A percentile compares a stretch with the other conserved stretches of the same genome.
phyloP scores from a whole-genome alignment of 2,888 invertebrate species.

The Agrilus cyanescens region DNA sequence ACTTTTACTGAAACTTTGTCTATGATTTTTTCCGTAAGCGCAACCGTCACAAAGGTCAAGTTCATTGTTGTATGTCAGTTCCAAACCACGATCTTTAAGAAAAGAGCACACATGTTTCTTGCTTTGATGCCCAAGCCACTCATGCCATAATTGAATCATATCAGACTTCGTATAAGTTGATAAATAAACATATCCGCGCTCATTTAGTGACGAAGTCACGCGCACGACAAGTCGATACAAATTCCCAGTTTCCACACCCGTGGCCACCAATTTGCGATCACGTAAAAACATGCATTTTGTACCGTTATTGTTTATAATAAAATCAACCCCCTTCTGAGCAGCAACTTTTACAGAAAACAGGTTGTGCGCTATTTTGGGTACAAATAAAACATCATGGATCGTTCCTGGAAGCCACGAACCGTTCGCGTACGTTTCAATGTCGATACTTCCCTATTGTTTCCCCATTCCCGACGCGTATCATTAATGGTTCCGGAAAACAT shows the following conservation, averaged over 20 bases:
- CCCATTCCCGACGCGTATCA: constrained; percentile 8
- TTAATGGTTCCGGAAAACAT: constrained; percentile 5
- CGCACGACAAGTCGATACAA: background rate
- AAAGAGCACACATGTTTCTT: constrained; percentile 10
- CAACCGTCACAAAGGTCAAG: constrained; percentile 13
- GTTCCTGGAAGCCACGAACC: constrained; percentile 7
- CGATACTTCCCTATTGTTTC: constrained; percentile 5
- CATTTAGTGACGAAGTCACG: too few relatives aligned
- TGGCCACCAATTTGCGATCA: constrained; percentile 4
- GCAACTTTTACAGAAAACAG: constrained; percentile 10
- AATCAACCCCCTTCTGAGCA: constrained; percentile 6
- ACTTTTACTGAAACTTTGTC: constrained; percentile 9
- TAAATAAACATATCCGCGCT: too few relatives aligned
- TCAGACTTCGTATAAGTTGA: background rate
- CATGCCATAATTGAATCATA: constrained; percentile 12
- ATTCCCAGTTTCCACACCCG: constrained; percentile 5
- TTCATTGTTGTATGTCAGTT: constrained; percentile 6
- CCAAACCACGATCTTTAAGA: constrained; percentile 9
- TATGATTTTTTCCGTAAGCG: constrained; percentile 14
- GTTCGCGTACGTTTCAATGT: constrained; percentile 10
- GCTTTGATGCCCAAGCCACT: constrained; percentile 13
- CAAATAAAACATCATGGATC: constrained; percentile 6
- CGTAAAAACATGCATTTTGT: constrained; percentile 5
- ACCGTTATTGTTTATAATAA: constrained; percentile 5
- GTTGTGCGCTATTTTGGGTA: constrained; percentile 5